Percentiles rank a stretch among this genome's conserved stretches.
Evolutionary conservation across 2,888 invertebrate species (phyloP).

Genomic region (Orchestes rusci): DNA sequence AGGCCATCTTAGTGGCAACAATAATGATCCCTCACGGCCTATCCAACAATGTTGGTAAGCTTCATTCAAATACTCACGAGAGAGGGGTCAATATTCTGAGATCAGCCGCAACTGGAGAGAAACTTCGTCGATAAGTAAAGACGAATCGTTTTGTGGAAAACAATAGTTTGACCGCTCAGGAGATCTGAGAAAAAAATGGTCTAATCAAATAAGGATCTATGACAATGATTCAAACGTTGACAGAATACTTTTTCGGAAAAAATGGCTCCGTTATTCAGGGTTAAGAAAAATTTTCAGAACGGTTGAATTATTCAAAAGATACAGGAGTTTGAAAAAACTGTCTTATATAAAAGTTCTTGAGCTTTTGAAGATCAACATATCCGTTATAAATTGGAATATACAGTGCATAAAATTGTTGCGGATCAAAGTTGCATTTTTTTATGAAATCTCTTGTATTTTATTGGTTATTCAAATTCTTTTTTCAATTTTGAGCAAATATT

Average conservation of each 20-base stretch:
- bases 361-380: too few species aligned
- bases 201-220: conserved; percentile 5
- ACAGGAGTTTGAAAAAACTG: too few species aligned
- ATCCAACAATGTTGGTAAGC: conserved; percentile 22
- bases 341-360: too few species aligned
- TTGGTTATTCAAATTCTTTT: too few species aligned
- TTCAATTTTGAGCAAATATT: too few species aligned
- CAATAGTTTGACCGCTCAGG: neutral
- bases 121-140: conserved; percentile 3
- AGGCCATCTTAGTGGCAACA: conserved; percentile 24
- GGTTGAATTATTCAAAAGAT: too few species aligned
- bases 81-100: conserved; percentile 29
- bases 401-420: too few species aligned
- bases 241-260: conserved; percentile 15
- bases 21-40: conserved; percentile 22
- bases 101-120: conserved; percentile 5
- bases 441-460: too few species aligned
- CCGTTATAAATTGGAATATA: too few species aligned
- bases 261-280: conserved; percentile 8
- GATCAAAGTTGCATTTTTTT: too few species aligned
- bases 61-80: conserved; percentile 12
- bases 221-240: conserved; percentile 9
- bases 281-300: too few species aligned
- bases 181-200: conserved; percentile 4
- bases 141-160: conserved; percentile 1